Conservation (phyloP, 2,113 vertebrate genomes). For the Nansenia antarctica region DNA sequence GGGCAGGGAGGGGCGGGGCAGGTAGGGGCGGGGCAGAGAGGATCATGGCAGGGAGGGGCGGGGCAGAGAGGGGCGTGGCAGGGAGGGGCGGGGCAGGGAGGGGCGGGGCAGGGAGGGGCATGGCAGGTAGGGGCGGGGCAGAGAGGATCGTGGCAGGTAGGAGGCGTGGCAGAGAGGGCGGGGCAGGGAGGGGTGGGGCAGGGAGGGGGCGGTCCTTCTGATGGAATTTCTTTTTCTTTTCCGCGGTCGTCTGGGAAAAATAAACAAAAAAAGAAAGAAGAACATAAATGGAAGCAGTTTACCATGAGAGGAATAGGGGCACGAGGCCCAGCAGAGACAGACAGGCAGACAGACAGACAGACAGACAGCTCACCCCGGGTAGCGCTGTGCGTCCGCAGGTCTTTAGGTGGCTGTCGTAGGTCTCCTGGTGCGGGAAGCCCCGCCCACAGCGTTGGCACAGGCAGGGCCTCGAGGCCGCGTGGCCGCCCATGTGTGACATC, state of each 20-base stretch:
- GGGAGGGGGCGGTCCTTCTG: too few relatives aligned
- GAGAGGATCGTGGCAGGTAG: too few relatives aligned
- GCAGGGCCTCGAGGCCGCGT: conserved; percentile 82
- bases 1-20: too few relatives aligned
- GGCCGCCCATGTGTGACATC: conserved; percentile 88
- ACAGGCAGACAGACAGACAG: background rate
- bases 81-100: too few relatives aligned
- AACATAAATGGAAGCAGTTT: background rate
- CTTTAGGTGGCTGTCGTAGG: conserved; percentile 74
- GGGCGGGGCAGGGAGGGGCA: too few relatives aligned
- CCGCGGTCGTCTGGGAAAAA: too few relatives aligned
- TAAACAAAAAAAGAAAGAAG: background rate
- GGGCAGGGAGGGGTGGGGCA: too few relatives aligned
- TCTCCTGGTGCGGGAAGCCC: conserved; percentile 81
- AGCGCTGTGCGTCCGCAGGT: conserved; percentile 58
- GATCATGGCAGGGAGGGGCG: background rate
- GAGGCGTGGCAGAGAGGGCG: too few relatives aligned
- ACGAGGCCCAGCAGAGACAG: background rate
- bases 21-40: background rate
- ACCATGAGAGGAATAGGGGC: too few relatives aligned
- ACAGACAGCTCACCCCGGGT: conserved; percentile 51
- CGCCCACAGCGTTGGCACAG: conserved; percentile 87
- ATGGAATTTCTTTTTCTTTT: too few relatives aligned
- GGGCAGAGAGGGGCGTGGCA: too few relatives aligned
- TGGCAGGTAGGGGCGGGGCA: too few relatives aligned